Evolutionary conservation across 2,888 invertebrate species (phyloP).

Genomic region (Stratiomys singularior): DNA sequence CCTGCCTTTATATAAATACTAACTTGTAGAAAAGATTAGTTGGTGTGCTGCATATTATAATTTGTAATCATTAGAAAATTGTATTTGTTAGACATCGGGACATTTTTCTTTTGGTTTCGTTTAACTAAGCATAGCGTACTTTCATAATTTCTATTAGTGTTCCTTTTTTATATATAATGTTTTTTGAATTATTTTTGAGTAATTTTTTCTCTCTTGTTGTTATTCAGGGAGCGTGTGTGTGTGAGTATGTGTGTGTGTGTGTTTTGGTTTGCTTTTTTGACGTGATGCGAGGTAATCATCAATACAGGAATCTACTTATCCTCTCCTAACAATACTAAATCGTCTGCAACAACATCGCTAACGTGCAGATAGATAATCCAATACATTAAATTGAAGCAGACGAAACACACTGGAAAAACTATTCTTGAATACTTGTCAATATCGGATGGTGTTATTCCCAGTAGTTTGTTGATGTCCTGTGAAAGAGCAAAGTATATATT

Average conservation of each 20-base stretch:
- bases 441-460: conserved; percentile 94
- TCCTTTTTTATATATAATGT: neutral
- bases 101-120: conserved; percentile 2
- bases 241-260: conserved; percentile 9
- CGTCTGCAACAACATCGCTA: conserved; percentile 94
- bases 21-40: conserved; percentile 45
- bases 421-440: conserved; percentile 99
- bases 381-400: conserved; percentile 98
- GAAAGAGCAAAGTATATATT: conserved; percentile 28
- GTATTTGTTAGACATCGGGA: conserved; percentile 42
- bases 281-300: conserved; percentile 42
- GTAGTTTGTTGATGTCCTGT: conserved; percentile 88
- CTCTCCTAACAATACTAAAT: conserved; percentile 83
- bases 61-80: conserved; percentile 39
- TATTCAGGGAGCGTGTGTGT: neutral
- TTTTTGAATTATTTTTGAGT: conserved; percentile 22
- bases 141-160: conserved; percentile 38
- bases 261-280: conserved; percentile 28
- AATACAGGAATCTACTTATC: conserved; percentile 69
- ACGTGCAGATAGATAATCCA: conserved; percentile 98
- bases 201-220: conserved; percentile 27
- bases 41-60: conserved; percentile 39
- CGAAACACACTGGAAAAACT: conserved; percentile 98
- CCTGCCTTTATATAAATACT: conserved; percentile 41
- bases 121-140: conserved; percentile 46